Conservation (phyloP, 2,888 invertebrate species). For the Achlya flavicornis region DNA sequence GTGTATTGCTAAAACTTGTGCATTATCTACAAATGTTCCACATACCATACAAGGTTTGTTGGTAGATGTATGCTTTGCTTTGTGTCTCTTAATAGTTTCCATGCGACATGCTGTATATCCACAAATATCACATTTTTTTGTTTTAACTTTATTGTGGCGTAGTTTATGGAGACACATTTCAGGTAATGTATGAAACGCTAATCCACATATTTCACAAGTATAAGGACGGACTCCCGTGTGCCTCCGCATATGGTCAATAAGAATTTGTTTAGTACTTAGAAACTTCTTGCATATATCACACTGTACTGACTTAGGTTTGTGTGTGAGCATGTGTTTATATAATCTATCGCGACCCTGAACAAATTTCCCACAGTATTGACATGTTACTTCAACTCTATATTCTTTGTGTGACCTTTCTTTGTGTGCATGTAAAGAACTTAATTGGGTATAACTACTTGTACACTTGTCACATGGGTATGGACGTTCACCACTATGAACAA, state of each 20-base stretch:
- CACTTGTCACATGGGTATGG: conserved; percentile 61
- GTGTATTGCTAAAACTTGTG: conserved; percentile 53
- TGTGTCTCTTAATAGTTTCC: conserved; percentile 50
- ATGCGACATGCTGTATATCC: conserved; percentile 47
- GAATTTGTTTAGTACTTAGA: conserved; percentile 40
- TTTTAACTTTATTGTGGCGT: conserved; percentile 48
- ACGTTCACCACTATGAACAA: conserved; percentile 60
- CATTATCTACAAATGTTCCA: conserved; percentile 57
- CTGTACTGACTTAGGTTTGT: conserved; percentile 34
- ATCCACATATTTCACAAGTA: conserved; percentile 67
- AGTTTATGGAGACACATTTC: conserved; percentile 64
- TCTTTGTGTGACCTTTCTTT: conserved; percentile 56
- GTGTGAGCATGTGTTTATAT: conserved; percentile 57
- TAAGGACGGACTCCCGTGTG: conserved; percentile 59
- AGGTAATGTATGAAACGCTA: conserved; percentile 56
- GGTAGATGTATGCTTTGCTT: conserved; percentile 47
- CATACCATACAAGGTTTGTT: conserved; percentile 60
- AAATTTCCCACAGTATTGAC: conserved; percentile 65
- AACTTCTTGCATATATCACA: conserved; percentile 56
- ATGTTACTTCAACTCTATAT: conserved; percentile 53
- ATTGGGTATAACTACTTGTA: conserved; percentile 55
- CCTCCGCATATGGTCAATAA: conserved; percentile 56
- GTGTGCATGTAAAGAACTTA: conserved; percentile 56
- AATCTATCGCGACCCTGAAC: conserved; percentile 54
- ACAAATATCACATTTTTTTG: conserved; percentile 58